These are phyloP conservation scores for Esox niger DNA, from an alignment of 2,113 vertebrate genomes.

Conservation along the genomic window DNA sequence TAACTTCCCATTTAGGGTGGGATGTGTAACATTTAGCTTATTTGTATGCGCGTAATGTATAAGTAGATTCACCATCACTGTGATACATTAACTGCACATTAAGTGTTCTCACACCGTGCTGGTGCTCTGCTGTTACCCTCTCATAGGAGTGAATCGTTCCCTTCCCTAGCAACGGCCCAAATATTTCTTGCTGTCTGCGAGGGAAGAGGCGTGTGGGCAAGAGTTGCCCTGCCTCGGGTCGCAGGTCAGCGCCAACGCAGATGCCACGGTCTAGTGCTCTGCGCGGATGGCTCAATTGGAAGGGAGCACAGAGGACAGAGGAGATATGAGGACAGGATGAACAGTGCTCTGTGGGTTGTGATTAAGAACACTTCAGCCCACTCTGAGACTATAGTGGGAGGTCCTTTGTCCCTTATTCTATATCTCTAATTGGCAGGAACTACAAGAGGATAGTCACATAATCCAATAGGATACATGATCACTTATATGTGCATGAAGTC, in stretches of 20 bases:
- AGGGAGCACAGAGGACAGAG: conserved; percentile 10
- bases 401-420: background rate
- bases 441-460: too few species aligned
- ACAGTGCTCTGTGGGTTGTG: background rate
- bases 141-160: background rate
- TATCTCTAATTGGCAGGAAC: too few species aligned
- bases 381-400: background rate
- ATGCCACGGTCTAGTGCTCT: conserved; percentile 37
- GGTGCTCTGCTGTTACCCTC: background rate
- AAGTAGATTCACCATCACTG: too few species aligned
- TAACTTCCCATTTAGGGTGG: too few species aligned
- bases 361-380: background rate
- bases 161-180: background rate
- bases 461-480: too few species aligned
- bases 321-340: background rate
- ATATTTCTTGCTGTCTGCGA: too few species aligned
- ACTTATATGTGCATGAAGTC: too few species aligned
- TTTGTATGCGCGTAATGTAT: too few species aligned
- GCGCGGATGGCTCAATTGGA: conserved; percentile 43
- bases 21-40: too few species aligned
- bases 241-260: conserved; percentile 21
- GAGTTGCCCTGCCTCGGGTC: background rate
- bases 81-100: too few species aligned
- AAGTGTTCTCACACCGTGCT: too few species aligned
- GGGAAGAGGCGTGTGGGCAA: too few species aligned